Base-by-base conservation (phyloP, 2,888 invertebrate genomes). In the Aradus depressus region DNA sequence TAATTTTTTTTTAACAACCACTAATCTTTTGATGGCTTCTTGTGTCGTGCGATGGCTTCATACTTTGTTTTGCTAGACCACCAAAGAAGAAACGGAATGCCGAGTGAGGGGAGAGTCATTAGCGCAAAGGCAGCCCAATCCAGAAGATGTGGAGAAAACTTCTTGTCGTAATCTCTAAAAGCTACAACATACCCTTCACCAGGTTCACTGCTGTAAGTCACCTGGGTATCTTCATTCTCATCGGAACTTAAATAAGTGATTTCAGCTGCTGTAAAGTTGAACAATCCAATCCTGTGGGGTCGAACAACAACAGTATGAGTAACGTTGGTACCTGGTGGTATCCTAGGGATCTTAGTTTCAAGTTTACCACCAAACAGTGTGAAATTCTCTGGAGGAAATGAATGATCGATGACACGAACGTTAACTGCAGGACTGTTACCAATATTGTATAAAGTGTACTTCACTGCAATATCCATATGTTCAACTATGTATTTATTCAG, bases 81-180 rank as follows among this genome's bases (percentile, higher is more conserved):
- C 95, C 96, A 97, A 56, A 97, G 75, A 28, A 84, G 80, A 68
- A 91, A 89, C 52, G 96, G 96, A 67, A 97, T 92, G 37, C 85
- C 87, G 39, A 97, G 73, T 2, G 95, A 92, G 4, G 96, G 95
- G 57, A 95, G 73, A 22, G 93, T 89, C 92, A 98, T 93, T 50
- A 97, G 80, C 28, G 91, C 91, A 66, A 98, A 98, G 22, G 93
- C 90, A 49, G 84, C 75, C 98, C 97, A 98, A 71, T 96, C 96
- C 55, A 92, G 65, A 66, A 90, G 84, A 71, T 96, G 96, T 0
- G 95, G 91, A 2, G 96, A 96, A 73, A 95, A 96, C 65, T 91
- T 88, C 70, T 92, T 87, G 70, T 95, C 91, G 65, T 86, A 96
- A 69, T 96, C 95, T 63, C 78, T 84, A 73, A 82, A 85, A 12